Evolutionary conservation across 2,113 vertebrate genomes (phyloP).

Genomic region (Hiodon tergisus): DNA sequence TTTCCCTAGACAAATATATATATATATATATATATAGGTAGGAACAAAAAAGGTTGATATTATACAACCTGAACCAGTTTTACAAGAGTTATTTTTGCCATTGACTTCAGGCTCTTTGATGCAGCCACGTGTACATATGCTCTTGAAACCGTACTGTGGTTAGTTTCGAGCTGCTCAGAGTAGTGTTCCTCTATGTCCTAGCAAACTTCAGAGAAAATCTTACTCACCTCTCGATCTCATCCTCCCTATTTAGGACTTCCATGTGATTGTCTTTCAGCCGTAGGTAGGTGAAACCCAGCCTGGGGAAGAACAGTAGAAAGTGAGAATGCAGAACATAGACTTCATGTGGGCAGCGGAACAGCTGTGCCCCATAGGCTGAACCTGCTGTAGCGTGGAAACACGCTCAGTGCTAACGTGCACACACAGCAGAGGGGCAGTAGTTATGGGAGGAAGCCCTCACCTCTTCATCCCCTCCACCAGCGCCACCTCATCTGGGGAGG

Average conservation of each 20-base stretch:
- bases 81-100: no score
- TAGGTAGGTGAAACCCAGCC: slow-evolving; percentile 88
- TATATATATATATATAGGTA: no score
- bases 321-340: not conserved
- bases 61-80: no score
- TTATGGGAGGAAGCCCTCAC: slow-evolving; percentile 47
- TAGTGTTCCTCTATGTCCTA: no score
- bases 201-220: not conserved
- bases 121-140: no score
- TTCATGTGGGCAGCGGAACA: not conserved
- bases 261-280: slow-evolving; percentile 85
- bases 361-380: not conserved
- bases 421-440: not conserved
- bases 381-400: not conserved
- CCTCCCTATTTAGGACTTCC: slow-evolving; percentile 86
- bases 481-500: slow-evolving; percentile 92
- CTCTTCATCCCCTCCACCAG: slow-evolving; percentile 94
- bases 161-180: no score
- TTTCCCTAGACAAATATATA: not conserved
- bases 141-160: no score
- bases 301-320: slow-evolving; percentile 41
- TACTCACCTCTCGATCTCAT: slow-evolving; percentile 78
- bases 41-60: no score
- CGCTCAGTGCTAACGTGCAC: not conserved
- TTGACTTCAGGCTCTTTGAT: no score